Percentiles rank a stretch among this genome's conserved stretches.
phyloP scores from a whole-genome alignment of 2,888 invertebrate genomes.

The Melanotus villosus region DNA sequence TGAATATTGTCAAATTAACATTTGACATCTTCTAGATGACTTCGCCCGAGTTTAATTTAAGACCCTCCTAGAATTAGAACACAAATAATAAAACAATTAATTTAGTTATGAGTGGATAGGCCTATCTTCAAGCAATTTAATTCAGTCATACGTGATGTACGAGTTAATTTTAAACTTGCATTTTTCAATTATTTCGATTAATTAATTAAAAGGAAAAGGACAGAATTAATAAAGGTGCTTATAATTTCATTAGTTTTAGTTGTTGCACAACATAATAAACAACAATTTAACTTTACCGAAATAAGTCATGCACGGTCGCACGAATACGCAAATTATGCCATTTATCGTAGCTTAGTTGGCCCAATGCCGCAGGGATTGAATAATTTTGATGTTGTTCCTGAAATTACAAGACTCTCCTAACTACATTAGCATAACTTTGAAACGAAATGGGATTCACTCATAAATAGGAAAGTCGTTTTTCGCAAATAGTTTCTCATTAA shows the following conservation, averaged over 20 bases:
- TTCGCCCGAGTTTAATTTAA: not conserved
- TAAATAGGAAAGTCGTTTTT: too few species aligned
- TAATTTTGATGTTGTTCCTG: slow-evolving; percentile 35
- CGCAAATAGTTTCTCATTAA: too few species aligned
- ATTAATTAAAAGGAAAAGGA: too few species aligned
- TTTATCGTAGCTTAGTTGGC: slow-evolving; percentile 38
- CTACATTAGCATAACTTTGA: not conserved
- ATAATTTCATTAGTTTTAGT: slow-evolving; percentile 27
- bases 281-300: slow-evolving; percentile 28
- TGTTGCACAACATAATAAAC: slow-evolving; percentile 23
- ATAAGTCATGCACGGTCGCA: slow-evolving; percentile 30
- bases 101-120: not conserved
- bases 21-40: slow-evolving; percentile 30
- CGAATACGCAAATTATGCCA: slow-evolving; percentile 42
- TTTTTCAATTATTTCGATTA: too few species aligned
- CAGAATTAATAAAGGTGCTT: slow-evolving; percentile 8
- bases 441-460: too few species aligned
- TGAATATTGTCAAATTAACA: slow-evolving; percentile 36
- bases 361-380: slow-evolving; percentile 32
- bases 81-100: slow-evolving; percentile 7
- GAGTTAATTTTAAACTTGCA: too few species aligned
- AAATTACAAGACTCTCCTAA: not conserved
- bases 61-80: not conserved
- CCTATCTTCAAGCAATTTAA: slow-evolving; percentile 15
- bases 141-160: not conserved